Conservation (phyloP, 2,113 vertebrate genomes). For the Globicephala melas region DNA sequence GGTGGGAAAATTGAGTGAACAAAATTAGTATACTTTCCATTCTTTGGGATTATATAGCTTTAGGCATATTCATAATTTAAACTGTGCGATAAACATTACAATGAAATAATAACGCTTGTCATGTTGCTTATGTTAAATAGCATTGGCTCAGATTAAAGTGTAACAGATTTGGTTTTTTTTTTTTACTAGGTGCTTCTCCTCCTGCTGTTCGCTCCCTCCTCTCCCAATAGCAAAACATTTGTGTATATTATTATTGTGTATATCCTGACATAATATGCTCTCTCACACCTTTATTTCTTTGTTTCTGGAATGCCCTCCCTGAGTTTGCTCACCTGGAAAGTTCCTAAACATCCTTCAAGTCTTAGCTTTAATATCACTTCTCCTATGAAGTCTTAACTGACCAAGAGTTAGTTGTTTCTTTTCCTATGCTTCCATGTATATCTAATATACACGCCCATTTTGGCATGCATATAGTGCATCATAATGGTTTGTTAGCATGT, state of each 20-base stretch:
- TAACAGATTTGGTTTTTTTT: not conserved
- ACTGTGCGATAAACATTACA: not conserved
- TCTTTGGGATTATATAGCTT: not conserved
- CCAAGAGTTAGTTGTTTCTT: not conserved
- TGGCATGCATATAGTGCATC: not conserved
- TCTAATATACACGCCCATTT: not conserved
- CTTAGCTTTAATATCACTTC: not conserved
- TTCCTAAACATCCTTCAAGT: not conserved
- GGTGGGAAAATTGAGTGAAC: not conserved
- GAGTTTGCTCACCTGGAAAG: slow-evolving; percentile 2
- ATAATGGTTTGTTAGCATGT: not conserved
- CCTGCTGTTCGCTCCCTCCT: not conserved
- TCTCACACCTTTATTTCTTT: not conserved
- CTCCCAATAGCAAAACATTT: not conserved
- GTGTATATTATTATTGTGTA: not conserved
- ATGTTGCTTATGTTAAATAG: not conserved
- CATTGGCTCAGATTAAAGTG: not conserved
- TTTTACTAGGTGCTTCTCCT: not conserved
- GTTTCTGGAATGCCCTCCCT: not conserved
- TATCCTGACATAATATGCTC: not conserved
- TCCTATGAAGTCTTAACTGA: not conserved
- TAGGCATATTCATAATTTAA: slow-evolving; percentile 25
- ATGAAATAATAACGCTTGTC: not conserved
- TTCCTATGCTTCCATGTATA: not conserved
- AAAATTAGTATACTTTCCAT: not conserved